phyloP scores from a whole-genome alignment of 1,140 invertebrate genomes.

The Calliphora vicina region DNA sequence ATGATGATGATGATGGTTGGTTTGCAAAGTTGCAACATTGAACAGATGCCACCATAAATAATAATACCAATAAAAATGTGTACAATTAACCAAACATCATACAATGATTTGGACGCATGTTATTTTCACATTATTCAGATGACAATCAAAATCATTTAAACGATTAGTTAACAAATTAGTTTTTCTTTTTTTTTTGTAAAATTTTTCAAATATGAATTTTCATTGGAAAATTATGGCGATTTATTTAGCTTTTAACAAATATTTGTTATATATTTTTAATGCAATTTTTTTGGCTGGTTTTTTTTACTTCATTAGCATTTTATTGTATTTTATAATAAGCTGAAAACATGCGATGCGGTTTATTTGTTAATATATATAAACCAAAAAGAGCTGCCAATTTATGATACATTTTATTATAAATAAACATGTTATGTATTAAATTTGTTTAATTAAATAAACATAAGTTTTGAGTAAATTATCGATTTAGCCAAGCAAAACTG shows the following conservation, averaged over 20 bases:
- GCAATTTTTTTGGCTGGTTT: neutral
- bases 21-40: neutral
- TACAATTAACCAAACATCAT: neutral
- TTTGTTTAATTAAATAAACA: no score
- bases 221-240: neutral
- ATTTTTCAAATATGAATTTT: neutral
- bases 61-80: neutral
- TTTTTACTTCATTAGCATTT: conserved; percentile 10
- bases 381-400: no score
- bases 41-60: neutral
- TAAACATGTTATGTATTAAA: no score
- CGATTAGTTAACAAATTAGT: conserved; percentile 29
- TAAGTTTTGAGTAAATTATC: no score
- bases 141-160: conserved; percentile 27
- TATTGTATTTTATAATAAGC: neutral
- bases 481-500: no score
- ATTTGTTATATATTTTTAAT: neutral
- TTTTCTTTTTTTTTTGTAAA: neutral
- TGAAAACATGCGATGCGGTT: neutral
- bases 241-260: neutral
- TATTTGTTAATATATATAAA: neutral
- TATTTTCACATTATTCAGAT: conserved; percentile 26
- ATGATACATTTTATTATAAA: no score
- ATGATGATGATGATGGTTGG: neutral
- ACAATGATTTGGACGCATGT: neutral